Conservation (phyloP, 2,888 invertebrate species). For the Dicyrtoma fusca region DNA sequence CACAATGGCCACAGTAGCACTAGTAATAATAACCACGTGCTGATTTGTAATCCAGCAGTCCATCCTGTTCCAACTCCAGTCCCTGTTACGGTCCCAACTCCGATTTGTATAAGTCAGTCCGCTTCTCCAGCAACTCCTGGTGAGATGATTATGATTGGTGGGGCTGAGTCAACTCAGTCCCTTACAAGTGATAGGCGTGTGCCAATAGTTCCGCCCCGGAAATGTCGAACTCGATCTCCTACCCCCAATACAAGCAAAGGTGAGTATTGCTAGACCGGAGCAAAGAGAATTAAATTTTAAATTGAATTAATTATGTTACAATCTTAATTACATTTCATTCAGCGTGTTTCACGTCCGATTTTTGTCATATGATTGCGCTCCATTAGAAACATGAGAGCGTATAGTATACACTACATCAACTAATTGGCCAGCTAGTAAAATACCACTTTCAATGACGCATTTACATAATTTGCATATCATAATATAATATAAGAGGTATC, state of each 20-base stretch:
- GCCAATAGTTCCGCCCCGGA: conserved; percentile 55
- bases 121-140: conserved; percentile 54
- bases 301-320: too few relatives aligned
- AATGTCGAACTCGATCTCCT: conserved; percentile 53
- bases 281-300: too few relatives aligned
- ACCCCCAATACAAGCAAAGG: conserved; percentile 56
- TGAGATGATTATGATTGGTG: conserved; percentile 53
- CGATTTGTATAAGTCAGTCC: conserved; percentile 54
- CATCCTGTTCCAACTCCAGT: conserved; percentile 53
- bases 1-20: conserved; percentile 52
- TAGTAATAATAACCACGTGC: conserved; percentile 54
- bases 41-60: conserved; percentile 49
- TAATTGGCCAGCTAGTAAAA: too few relatives aligned
- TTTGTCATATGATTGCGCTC: too few relatives aligned
- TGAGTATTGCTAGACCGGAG: conserved; percentile 33
- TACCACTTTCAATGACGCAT: too few relatives aligned
- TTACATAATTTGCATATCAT: too few relatives aligned
- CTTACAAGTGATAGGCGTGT: conserved; percentile 52
- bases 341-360: too few relatives aligned
- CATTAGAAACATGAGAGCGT: too few relatives aligned
- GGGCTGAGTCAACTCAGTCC: conserved; percentile 54
- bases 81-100: conserved; percentile 52
- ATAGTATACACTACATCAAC: too few relatives aligned
- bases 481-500: too few relatives aligned
- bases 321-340: too few relatives aligned